Evolutionary conservation across 30 jellyfish, hydroid and myxozoan genomes (phyloP).

Genomic region (Morbakka virulenta): DNA sequence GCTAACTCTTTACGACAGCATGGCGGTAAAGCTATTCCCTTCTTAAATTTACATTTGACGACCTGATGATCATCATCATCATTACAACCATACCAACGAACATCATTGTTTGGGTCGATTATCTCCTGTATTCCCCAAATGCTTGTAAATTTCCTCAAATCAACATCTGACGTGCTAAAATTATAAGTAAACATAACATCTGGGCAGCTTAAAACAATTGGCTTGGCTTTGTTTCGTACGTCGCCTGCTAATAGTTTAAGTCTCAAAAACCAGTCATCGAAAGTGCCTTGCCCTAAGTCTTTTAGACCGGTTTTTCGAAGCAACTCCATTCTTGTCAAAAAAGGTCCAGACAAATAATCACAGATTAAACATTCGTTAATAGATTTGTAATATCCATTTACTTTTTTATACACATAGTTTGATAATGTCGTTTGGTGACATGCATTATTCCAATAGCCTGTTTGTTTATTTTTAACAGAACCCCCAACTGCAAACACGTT

Average conservation of each 20-base stretch:
- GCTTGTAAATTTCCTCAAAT: slow-evolving; percentile 27
- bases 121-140: slow-evolving; percentile 72
- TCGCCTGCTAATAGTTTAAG: slow-evolving; percentile 7
- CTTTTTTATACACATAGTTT: slow-evolving; percentile 37
- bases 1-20: slow-evolving; percentile 79
- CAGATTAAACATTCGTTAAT: slow-evolving; percentile 63
- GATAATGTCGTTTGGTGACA: slow-evolving; percentile 63
- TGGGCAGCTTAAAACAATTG: slow-evolving; percentile 62
- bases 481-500: slow-evolving; percentile 73
- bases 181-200: slow-evolving; percentile 61
- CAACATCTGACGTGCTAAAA: not conserved
- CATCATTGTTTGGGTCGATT: slow-evolving; percentile 13
- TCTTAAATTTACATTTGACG: slow-evolving; percentile 39
- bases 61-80: slow-evolving; percentile 13
- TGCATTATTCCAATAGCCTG: slow-evolving; percentile 83
- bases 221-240: not conserved
- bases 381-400: slow-evolving; percentile 62
- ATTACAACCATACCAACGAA: slow-evolving; percentile 82
- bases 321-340: slow-evolving; percentile 32
- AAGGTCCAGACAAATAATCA: slow-evolving; percentile 57
- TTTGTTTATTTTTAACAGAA: slow-evolving; percentile 22
- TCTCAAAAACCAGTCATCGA: slow-evolving; percentile 83
- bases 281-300: slow-evolving; percentile 42
- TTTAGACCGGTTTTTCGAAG: slow-evolving; percentile 6
- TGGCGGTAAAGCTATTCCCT: slow-evolving; percentile 98